Evolutionary conservation across 2,888 invertebrate species (phyloP).

Genomic region (Prionchulus punctatus): DNA sequence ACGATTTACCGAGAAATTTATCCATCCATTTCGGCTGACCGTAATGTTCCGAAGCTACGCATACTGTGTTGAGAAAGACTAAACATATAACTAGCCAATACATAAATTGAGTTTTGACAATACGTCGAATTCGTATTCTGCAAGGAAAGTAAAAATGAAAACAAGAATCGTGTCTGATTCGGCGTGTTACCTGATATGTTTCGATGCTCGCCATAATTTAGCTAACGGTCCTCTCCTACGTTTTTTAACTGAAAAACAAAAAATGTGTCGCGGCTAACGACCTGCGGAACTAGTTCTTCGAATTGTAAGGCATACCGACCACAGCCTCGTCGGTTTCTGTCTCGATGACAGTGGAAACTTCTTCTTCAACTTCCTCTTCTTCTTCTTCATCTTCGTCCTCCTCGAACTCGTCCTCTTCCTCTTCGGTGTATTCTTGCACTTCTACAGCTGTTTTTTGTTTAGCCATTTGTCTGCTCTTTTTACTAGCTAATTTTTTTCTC

Average conservation of each 20-base stretch:
- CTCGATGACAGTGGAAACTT: slow-evolving; percentile 83
- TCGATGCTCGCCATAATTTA: background rate
- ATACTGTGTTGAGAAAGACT: slow-evolving; percentile 91
- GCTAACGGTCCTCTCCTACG: slow-evolving; percentile 1
- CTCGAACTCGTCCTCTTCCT: slow-evolving; percentile 13
- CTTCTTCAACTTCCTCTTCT: slow-evolving; percentile 87
- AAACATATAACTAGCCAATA: slow-evolving; percentile 98
- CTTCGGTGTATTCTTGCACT: slow-evolving; percentile 28
- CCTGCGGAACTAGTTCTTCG: no score
- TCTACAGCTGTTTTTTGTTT: slow-evolving; percentile 27
- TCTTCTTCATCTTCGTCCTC: slow-evolving; percentile 53
- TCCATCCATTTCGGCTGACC: slow-evolving; percentile 78
- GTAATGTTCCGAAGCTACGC: slow-evolving; percentile 92
- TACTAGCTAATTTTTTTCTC: slow-evolving; percentile 73
- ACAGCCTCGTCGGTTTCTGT: slow-evolving; percentile 59
- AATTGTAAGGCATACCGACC: no score
- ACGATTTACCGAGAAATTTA: slow-evolving; percentile 78
- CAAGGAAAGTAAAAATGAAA: background rate
- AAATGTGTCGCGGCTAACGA: no score
- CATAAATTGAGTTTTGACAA: slow-evolving; percentile 90
- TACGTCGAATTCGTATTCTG: slow-evolving; percentile 47
- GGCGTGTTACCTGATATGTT: slow-evolving; percentile 8
- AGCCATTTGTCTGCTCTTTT: slow-evolving; percentile 40
- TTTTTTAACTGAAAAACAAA: background rate
- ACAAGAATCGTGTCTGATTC: no score